Evolutionary conservation across 37 sponge, comb jelly and placozoan species (phyloP), one percentile per base, ranked within the genome.

Genomic region (Ianthella basta): DNA sequence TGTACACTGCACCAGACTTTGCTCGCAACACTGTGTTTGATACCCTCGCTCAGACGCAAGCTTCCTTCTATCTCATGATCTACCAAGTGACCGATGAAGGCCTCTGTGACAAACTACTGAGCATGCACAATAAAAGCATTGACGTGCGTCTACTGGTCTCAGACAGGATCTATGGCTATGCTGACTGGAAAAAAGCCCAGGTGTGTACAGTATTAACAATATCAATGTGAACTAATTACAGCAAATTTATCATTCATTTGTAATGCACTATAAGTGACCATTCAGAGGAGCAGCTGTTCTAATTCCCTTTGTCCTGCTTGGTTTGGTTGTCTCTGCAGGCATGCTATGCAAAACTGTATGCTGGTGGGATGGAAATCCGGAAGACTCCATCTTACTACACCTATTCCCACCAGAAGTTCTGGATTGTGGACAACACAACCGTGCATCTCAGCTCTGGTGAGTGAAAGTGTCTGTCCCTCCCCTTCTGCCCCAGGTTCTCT

Each of bases 361-460:
- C 57, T 14, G 82, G 55, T n/a, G 92, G 93, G 19, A 69, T 95
- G 85, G 50, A 87, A 25, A 85, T 95, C 0, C 69, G 63, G 60
- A 84, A 86, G 41, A 60, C 91, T 8, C 82, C 87, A 30, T 55
- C 86, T 20, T 82, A 88, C 64, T 95, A 91, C 40, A 29, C 25
- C 15, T 95, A 88, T 56, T 69, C 90, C 20, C 96, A 95, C 59
- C 88, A 95, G 60, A 95, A 95, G 91, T 90, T 86, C 35, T 95
- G 96, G 93, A 95, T 95, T 18, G 81, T 92, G 3, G 96, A 95
- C 80, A 61, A 85, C 67, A 85, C 89, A 18, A 80, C 82, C 25
- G 88, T 95, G 59, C 93, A 95, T 79, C 93, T 95, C 39, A 92
- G 93, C 70, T 89, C 96, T 50, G 96, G 96, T 92, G 32, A 77